These are phyloP conservation scores for Berghia stephanieae DNA, from an alignment of 1,140 invertebrate genomes.

Conservation along the genomic window DNA sequence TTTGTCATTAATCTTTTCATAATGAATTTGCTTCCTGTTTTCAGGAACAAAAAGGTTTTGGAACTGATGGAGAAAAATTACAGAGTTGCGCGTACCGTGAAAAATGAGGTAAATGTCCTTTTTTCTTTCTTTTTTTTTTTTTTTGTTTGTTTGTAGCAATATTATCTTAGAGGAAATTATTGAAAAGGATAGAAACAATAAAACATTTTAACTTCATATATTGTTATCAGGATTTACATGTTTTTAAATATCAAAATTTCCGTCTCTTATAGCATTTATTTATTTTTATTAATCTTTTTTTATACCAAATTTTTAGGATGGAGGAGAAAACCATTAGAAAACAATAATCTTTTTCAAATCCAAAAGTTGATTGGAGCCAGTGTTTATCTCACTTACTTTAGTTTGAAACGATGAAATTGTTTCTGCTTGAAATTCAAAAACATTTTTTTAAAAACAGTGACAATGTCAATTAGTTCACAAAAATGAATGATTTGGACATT, in stretches of 20 bases:
- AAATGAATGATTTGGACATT: too few species aligned
- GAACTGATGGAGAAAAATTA: conserved; percentile 93
- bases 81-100: conserved; percentile 83
- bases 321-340: too few species aligned
- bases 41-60: conserved; percentile 79
- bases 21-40: conserved; percentile 30
- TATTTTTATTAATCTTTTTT: background rate
- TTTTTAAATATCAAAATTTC: background rate
- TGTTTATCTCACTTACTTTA: background rate
- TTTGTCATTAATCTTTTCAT: too few species aligned
- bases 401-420: background rate
- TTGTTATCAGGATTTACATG: background rate
- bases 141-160: background rate
- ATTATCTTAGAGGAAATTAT: background rate
- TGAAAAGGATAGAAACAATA: too few species aligned
- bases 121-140: conserved; percentile 13
- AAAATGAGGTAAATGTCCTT: conserved; percentile 78
- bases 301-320: too few species aligned
- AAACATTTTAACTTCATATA: background rate
- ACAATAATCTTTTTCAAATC: too few species aligned
- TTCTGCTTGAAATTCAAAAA: background rate
- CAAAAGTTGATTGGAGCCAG: too few species aligned
- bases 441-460: background rate
- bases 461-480: too few species aligned
- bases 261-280: background rate